A percentile compares a stretch with the other conserved stretches of the same genome.
phyloP scores from a whole-genome alignment of 1,140 invertebrate genomes.

The Drosophila elegans region DNA sequence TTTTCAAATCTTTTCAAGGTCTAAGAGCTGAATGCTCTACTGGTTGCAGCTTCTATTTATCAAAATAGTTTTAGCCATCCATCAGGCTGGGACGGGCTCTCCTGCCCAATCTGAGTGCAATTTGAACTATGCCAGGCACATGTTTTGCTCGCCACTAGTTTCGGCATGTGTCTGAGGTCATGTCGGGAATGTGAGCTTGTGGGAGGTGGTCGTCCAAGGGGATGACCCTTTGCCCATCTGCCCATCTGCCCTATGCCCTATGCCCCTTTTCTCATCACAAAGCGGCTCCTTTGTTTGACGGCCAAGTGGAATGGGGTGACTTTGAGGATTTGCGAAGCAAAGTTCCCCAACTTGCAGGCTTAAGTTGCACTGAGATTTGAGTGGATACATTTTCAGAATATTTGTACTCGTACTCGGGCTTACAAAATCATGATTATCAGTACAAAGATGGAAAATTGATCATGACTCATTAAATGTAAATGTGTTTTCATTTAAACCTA shows the following conservation, averaged over 20 bases:
- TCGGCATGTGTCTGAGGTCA: constrained; percentile 46
- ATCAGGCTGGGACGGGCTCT: constrained; percentile 4
- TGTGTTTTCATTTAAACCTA: too few species aligned
- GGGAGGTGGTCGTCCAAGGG: neutral
- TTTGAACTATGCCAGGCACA: constrained; percentile 39
- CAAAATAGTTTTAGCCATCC: constrained; percentile 27
- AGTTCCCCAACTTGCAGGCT: constrained; percentile 17
- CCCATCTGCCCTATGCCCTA: too few species aligned
- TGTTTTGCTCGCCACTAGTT: constrained; percentile 28
- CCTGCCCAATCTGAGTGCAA: constrained; percentile 11
- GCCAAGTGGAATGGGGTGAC: neutral
- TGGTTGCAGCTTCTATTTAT: constrained; percentile 20
- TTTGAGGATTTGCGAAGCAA: constrained; percentile 15
- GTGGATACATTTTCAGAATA: neutral
- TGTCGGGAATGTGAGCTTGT: constrained; percentile 32
- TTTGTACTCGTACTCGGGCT: neutral
- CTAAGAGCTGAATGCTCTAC: too few species aligned
- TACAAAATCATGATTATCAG: too few species aligned
- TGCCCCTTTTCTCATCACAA: neutral
- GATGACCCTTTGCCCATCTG: neutral
- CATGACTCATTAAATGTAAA: too few species aligned
- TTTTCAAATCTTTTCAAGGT: too few species aligned
- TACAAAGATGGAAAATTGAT: too few species aligned
- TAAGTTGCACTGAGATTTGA: constrained; percentile 2
- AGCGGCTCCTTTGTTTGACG: constrained; percentile 13